phyloP scores from a whole-genome alignment of 35 echinoderm and acorn worm species.

The Apostichopus californicus region DNA sequence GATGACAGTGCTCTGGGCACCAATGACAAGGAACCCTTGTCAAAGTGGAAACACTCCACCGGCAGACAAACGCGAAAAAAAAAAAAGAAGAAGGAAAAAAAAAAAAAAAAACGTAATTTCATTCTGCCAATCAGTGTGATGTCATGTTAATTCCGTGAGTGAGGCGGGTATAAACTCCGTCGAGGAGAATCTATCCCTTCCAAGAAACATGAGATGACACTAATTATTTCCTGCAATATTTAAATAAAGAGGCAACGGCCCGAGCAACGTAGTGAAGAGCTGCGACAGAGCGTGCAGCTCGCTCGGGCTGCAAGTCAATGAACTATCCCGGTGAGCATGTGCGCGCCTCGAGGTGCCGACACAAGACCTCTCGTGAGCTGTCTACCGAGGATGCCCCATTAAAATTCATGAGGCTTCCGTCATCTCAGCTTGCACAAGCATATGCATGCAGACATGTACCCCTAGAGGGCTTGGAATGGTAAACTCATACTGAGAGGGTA shows the following conservation, averaged over 20 bases:
- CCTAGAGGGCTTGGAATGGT: slow-evolving; percentile 56
- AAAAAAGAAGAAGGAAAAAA: not conserved
- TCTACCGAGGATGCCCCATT: slow-evolving; percentile 58
- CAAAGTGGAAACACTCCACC: slow-evolving; percentile 17
- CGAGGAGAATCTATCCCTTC: slow-evolving; percentile 35
- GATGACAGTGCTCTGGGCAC: slow-evolving; percentile 46
- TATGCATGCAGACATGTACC: slow-evolving; percentile 53
- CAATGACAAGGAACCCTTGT: not conserved
- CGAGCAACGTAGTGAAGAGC: not conserved
- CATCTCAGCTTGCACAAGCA: slow-evolving; percentile 34
- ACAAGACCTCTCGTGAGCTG: slow-evolving; percentile 52
- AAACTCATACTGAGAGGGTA: slow-evolving; percentile 55
- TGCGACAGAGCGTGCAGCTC: not conserved
- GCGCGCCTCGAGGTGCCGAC: slow-evolving; percentile 53
- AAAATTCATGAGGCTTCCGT: slow-evolving; percentile 60
- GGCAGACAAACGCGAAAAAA: not conserved
- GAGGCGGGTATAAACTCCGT: slow-evolving; percentile 27
- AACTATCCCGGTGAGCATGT: slow-evolving; percentile 39
- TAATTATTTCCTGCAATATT: slow-evolving; percentile 59
- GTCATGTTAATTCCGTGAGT: slow-evolving; percentile 6
- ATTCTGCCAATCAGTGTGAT: slow-evolving; percentile 38
- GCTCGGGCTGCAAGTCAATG: slow-evolving; percentile 27
- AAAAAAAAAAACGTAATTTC: slow-evolving; percentile 3
- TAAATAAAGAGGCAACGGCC: slow-evolving; percentile 32
- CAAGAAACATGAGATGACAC: slow-evolving; percentile 54